Evolutionary conservation across 2,113 vertebrate species (phyloP), one percentile per base, ranked within the genome.

Genomic region (Myiozetetes cayanensis): DNA sequence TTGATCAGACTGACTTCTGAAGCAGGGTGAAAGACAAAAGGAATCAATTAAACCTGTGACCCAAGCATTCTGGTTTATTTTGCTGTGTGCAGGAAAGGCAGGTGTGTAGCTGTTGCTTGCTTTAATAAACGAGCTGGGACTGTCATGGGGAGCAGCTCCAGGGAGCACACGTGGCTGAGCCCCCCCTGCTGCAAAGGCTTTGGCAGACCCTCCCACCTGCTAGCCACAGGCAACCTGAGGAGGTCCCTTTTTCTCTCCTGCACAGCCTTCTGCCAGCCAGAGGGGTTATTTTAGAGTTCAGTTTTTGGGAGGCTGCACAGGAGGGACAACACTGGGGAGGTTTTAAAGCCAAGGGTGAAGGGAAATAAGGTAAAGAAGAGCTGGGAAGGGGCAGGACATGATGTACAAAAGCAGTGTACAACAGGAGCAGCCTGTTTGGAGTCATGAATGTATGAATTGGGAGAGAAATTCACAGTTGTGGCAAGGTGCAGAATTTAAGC

Each of bases 1-100:
- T 98, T 97, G 98, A 98, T 97, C 93, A 93, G 95, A 93, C 97
- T 96, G 97, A 97, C 91, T 96, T 96, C 88, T 95, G 95, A 98
- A 94, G 84, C 93, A 89, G 90, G 52, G 68, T 93, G 83, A 97
- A 98, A 97, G 96, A 94, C 87, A 89, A 76, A 96, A 87, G 71
- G 96, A 97, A 98, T 98, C 98, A 97, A 97, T 98, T 93, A 96
- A 92, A 74, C 81, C 90, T 85, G 89, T 89, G 89, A 97, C 95
- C 84, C 87, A 96, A 91, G 74, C 86, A 90, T 93, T 88, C 52
- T 81, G 87, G 70, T 94, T 96, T 95, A 84, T 87, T 96, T 91
- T 85, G 56, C 85, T 90, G 82, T 90, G 71, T n/a, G 59, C n/a
- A 79, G 75, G 55, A 63, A 82, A 90, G 94, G 79, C 92, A 96